phyloP scores from a whole-genome alignment of 2,797 vertebrate genomes.

The Eulemur albifrons region DNA sequence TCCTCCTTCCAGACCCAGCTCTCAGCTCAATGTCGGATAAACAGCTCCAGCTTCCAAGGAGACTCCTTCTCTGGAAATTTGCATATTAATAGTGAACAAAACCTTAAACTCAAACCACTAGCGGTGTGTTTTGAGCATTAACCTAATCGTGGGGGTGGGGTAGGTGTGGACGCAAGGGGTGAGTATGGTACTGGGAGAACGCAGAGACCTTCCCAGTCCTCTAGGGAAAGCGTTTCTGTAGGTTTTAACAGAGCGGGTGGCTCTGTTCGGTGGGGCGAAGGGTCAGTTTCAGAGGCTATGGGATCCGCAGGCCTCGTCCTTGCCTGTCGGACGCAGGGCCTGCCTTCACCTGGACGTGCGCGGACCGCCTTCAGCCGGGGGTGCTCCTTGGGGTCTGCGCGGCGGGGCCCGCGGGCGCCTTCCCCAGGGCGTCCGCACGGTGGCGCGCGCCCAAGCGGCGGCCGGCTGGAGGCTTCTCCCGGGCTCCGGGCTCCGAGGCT shows the following conservation, averaged over 20 bases:
- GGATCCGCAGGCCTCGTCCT: neutral
- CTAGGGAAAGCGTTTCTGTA: neutral
- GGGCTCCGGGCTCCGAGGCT: neutral
- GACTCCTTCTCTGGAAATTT: neutral
- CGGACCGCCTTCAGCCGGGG: neutral
- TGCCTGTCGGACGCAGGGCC: neutral
- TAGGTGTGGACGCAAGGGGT: neutral
- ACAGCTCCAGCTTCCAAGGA: neutral
- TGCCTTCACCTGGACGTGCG: neutral
- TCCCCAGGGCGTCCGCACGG: conserved; percentile 24
- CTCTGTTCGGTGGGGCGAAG: neutral
- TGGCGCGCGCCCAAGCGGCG: neutral
- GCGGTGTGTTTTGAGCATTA: neutral
- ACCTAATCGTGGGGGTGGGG: neutral
- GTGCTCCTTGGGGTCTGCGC: neutral
- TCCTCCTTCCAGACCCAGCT: neutral
- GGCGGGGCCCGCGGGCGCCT: neutral
- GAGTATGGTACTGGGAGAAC: neutral
- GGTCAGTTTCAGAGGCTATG: neutral
- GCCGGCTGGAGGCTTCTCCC: too few relatives aligned
- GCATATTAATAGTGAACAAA: neutral
- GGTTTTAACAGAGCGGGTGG: neutral
- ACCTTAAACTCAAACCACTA: neutral
- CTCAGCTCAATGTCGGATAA: neutral
- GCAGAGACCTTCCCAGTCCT: neutral